Evolutionary conservation across 2,888 invertebrate genomes (phyloP).

Genomic region (Nemotelus pantherinus): DNA sequence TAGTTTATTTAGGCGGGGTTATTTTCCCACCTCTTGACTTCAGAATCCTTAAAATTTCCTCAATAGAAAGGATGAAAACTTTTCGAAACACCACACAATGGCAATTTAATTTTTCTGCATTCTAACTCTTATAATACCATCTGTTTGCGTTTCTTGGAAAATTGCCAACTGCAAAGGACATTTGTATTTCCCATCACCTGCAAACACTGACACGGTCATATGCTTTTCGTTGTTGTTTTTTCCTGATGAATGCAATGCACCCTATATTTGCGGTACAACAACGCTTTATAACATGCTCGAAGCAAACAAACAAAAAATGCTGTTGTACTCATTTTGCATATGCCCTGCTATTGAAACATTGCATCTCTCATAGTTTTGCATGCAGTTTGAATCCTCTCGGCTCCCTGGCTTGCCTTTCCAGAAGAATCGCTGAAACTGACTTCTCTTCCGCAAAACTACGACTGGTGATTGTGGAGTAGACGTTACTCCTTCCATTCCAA

Average conservation of each 20-base stretch:
- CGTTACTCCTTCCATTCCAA: background rate
- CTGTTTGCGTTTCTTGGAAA: no score
- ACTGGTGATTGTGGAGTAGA: background rate
- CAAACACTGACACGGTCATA: background rate
- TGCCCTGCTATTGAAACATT: background rate
- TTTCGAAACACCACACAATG: no score
- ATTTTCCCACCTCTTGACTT: no score
- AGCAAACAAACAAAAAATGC: background rate
- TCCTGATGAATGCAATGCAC: slow-evolving; percentile 2
- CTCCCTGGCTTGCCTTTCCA: no score
- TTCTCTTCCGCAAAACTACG: background rate
- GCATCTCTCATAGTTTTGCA: background rate
- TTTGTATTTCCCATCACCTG: background rate
- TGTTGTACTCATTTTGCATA: slow-evolving; percentile 18
- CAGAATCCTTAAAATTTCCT: no score
- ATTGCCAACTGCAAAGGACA: background rate
- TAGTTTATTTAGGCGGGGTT: no score
- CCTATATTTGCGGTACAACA: background rate
- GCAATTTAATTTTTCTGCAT: no score
- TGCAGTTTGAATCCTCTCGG: background rate
- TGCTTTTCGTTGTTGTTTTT: background rate
- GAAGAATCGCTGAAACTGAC: no score
- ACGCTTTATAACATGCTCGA: background rate
- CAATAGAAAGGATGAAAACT: no score
- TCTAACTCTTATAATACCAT: no score